Base-by-base conservation (phyloP, 2,888 invertebrate species). In the Parascotia fuliginaria region DNA sequence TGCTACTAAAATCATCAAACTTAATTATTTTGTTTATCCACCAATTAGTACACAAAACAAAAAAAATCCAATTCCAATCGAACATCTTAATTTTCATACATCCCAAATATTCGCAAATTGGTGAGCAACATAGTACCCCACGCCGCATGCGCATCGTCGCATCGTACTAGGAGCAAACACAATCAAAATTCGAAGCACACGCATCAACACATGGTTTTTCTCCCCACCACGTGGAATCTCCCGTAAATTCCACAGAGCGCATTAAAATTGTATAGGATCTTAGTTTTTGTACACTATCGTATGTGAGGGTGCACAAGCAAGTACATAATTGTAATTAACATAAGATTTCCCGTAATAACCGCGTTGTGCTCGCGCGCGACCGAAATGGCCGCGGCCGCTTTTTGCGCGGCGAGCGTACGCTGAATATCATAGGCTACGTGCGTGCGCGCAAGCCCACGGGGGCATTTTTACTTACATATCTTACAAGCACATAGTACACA, bases 191-290 rank as follows among this genome's bases (percentile, higher is more conserved):
- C 87, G 74, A 61, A 48, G 66, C 85, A 79, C 83, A 80, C 70
- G 61, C 65, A 15, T 31, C 66, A 66, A 78, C 70, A 79, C 83
- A 81, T 79, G 67, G 77, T 75, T 80, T 86, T 83, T 81, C 75
- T 66, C 72, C 58, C 55, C 58, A 55, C 63, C 71, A 70, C 71
- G 69, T 69, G 85, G 86, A 84, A 85, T 87, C 83, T 81, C 81
- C 87, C 86, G 87, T 83, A 87, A 87, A 89, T 89, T 80, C 89
- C 81, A 60, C 68, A 55, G 79, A 75, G 76, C 79, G 84, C 89
- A 90, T 90, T 89, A 89, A 89, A 89, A 89, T 89, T 89, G 88
- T 87, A 87, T 85, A 80, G 82, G 79, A 79, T 79, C 79, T 69
- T 53, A 56, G 72, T 85, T 89, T 89, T 89, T 89, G 82, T 7